Evolutionary conservation across 2,113 vertebrate species (phyloP).

Genomic region (Rafetus swinhoei): DNA sequence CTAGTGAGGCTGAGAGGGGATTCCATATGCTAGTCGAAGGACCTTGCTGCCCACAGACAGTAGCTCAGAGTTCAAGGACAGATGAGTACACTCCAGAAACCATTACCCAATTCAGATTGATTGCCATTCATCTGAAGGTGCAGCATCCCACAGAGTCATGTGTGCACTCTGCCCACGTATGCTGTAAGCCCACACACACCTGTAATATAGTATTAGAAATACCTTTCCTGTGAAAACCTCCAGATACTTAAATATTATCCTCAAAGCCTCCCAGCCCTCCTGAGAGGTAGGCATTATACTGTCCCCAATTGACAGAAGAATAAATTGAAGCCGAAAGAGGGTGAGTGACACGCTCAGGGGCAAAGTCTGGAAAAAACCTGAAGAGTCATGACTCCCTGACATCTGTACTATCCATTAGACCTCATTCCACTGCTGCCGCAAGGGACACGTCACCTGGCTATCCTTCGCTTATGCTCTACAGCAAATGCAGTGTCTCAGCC

Average conservation of each 20-base stretch:
- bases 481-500: not conserved
- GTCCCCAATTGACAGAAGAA: not conserved
- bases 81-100: not conserved
- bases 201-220: not conserved
- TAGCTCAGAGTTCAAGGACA: not conserved
- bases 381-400: not conserved
- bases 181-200: not conserved
- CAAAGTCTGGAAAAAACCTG: not conserved
- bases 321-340: not conserved
- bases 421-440: not conserved
- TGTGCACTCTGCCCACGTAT: not conserved
- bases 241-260: not conserved
- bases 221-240: not conserved
- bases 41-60: not conserved
- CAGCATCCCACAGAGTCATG: not conserved
- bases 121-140: not conserved
- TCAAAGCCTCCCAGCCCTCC: not conserved
- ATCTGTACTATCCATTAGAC: not conserved
- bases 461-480: not conserved
- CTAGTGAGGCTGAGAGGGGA: not conserved
- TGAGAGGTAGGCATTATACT: not conserved
- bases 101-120: not conserved
- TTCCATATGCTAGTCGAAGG: not conserved
- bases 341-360: not conserved
- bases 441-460: not conserved